Evolutionary conservation across 2,113 vertebrate species (phyloP), one percentile per base, ranked within the genome.

Genomic region (Aegypius monachus): DNA sequence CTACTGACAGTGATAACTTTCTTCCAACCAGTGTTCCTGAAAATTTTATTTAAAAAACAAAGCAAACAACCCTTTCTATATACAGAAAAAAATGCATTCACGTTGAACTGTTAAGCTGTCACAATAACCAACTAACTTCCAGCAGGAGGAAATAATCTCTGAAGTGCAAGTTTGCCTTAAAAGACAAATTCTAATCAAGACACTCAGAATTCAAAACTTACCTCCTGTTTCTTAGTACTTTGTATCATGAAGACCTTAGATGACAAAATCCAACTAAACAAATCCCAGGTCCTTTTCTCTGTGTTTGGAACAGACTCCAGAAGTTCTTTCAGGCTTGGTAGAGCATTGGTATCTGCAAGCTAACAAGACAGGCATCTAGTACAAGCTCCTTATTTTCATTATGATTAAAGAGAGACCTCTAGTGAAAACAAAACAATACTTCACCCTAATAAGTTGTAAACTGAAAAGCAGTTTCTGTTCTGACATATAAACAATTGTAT

Each of bases 201-300:
- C 48, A 71, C 26, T 11, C 56, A 82, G n/a, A 68, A 53, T 32
- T 50, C 21, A 43, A 11, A 86, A 50, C 95, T 98, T 70, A 99
- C 99, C 98, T 99, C 98, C 18, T 98, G 98, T 95, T 99, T 99
- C 88, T 98, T 98, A 62, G 98, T 93, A 6, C 99, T 99, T 86
- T 99, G 99, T 93, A 99, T 97, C 79, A 98, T 98, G 78, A 99
- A 99, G 94, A 98, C 98, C 96, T 99, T 99, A 40, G 99, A 99
- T 16, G 99, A 99, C 10, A 99, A 98, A 92, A 99, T 98, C 99
- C 99, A 99, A 97, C 98, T 98, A 50, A 99, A 92, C 32, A 99
- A 98, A 80, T 99, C 98, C 98, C 99, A 98, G 45, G 98, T 97
- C 93, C 98, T 98, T 83, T 97, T 96, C 82, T 98, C 98, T 40